Conservation (phyloP, 2,888 invertebrate species). For the Netelia melanura region DNA sequence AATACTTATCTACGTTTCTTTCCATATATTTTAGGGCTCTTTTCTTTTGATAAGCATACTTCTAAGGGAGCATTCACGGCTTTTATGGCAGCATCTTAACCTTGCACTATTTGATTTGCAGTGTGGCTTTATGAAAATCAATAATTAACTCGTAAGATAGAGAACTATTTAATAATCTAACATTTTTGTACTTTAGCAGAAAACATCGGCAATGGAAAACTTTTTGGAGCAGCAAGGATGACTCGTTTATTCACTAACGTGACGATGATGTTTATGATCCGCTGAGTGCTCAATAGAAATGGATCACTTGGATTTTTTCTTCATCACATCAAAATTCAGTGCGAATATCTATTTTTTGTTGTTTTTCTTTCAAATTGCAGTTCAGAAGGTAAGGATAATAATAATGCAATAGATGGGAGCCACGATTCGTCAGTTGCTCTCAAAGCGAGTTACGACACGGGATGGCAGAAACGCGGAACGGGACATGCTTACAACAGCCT, state of each 20-base stretch:
- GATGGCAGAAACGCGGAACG: conserved; percentile 41
- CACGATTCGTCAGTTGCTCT: conserved; percentile 4
- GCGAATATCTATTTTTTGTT: conserved; percentile 15
- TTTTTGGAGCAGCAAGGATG: conserved; percentile 14
- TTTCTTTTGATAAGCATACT: conserved; percentile 19
- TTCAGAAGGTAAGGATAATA: conserved; percentile 3
- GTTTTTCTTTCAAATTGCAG: background rate
- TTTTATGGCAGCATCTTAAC: conserved; percentile 5
- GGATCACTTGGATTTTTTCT: conserved; percentile 14
- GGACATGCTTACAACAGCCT: background rate
- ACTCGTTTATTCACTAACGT: conserved; percentile 8
- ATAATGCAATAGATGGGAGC: conserved; percentile 8
- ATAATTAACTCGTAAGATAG: conserved; percentile 13
- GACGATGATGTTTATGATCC: conserved; percentile 13
- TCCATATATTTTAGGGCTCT: background rate
- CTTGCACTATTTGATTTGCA: conserved; percentile 7
- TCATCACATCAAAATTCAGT: conserved; percentile 15
- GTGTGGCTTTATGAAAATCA: conserved; percentile 12
- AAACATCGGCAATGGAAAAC: conserved; percentile 20
- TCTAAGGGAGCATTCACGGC: conserved; percentile 1
- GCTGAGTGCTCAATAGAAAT: conserved; percentile 8
- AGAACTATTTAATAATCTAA: conserved; percentile 27
- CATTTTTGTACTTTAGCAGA: conserved; percentile 19
- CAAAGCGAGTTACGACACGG: conserved; percentile 31
- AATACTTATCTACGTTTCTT: conserved; percentile 1